Evolutionary conservation across 23 tunicate species (phyloP).

Genomic region (Trididemnum clinides): DNA sequence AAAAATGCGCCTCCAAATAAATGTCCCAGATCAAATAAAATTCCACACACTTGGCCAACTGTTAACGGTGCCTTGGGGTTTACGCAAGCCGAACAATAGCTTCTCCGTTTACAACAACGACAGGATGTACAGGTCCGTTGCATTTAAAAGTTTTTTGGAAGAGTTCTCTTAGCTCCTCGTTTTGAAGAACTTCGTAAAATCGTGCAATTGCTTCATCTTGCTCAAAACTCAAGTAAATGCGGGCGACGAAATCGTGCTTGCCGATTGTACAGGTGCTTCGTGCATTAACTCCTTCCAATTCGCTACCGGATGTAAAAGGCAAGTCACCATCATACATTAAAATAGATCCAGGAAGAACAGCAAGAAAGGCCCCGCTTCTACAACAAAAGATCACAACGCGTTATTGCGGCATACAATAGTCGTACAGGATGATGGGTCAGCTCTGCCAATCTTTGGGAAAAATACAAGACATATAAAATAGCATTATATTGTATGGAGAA

Average conservation of each 20-base stretch:
- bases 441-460: too few relatives aligned
- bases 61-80: not conserved
- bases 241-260: slow-evolving; percentile 9
- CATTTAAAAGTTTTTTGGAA: slow-evolving; percentile 1
- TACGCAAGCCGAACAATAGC: not conserved
- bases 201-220: slow-evolving; percentile 35
- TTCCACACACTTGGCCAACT: not conserved
- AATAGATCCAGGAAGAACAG: not conserved
- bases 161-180: not conserved
- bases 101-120: slow-evolving; percentile 29
- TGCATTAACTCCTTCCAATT: not conserved
- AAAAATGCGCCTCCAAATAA: too few relatives aligned
- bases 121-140: slow-evolving; percentile 12
- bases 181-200: slow-evolving; percentile 40
- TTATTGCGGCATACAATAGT: too few relatives aligned
- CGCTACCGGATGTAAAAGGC: not conserved
- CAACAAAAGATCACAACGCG: too few relatives aligned
- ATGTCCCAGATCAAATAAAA: not conserved
- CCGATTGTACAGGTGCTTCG: slow-evolving; percentile 1
- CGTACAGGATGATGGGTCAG: too few relatives aligned
- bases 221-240: not conserved
- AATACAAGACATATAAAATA: too few relatives aligned
- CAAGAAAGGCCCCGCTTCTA: slow-evolving; percentile 38
- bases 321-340: not conserved
- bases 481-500: too few relatives aligned